phyloP scores from a whole-genome alignment of 92 coral and sea anemone genomes.

The Phenganax stokvisi region DNA sequence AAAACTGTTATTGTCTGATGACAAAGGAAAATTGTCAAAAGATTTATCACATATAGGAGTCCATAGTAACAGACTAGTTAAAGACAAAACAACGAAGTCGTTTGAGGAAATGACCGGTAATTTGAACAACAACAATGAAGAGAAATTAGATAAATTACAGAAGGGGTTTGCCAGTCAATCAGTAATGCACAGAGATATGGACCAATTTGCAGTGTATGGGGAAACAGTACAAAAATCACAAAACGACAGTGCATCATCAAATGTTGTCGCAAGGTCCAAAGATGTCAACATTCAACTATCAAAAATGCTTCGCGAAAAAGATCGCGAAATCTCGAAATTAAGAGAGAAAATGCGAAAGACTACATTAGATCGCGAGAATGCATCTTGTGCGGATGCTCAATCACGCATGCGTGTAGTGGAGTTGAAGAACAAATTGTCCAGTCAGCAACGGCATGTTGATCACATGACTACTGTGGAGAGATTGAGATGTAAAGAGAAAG shows the following conservation, averaged over 20 bases:
- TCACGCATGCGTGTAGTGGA: slow-evolving; percentile 63
- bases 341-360: slow-evolving; percentile 67
- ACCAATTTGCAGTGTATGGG: slow-evolving; percentile 31
- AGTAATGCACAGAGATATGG: slow-evolving; percentile 39
- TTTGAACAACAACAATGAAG: slow-evolving; percentile 10
- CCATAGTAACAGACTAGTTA: slow-evolving; percentile 47
- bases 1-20: not conserved
- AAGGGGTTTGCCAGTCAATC: slow-evolving; percentile 35
- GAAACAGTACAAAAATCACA: slow-evolving; percentile 28
- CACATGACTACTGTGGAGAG: slow-evolving; percentile 63
- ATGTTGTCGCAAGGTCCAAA: not conserved
- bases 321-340: slow-evolving; percentile 58
- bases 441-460: slow-evolving; percentile 54
- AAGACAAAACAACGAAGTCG: slow-evolving; percentile 24
- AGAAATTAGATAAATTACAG: slow-evolving; percentile 35
- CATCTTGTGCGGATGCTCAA: slow-evolving; percentile 55
- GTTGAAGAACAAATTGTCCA: slow-evolving; percentile 64
- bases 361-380: slow-evolving; percentile 64
- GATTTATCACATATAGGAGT: slow-evolving; percentile 8
- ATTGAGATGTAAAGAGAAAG: slow-evolving; percentile 67
- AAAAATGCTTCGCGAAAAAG: slow-evolving; percentile 65
- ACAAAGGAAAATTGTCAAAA: not conserved
- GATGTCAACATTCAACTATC: slow-evolving; percentile 44
- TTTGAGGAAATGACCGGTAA: not conserved
- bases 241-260: slow-evolving; percentile 38